Conservation (phyloP, 2,113 vertebrate species). For the Rhinopithecus roxellana region DNA sequence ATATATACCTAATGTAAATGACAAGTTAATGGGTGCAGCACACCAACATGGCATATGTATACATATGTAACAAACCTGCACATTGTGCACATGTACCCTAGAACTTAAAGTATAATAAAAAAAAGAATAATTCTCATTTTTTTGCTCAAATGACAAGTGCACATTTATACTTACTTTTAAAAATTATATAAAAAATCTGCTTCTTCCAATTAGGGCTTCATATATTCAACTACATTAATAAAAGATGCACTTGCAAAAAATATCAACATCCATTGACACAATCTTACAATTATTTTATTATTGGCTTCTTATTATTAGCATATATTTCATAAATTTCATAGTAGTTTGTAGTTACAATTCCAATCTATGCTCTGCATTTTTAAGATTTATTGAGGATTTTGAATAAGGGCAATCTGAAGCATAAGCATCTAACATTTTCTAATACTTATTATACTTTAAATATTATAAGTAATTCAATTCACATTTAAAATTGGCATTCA, state of each 20-base stretch:
- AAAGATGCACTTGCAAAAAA: not conserved
- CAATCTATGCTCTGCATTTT: not conserved
- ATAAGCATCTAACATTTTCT: not conserved
- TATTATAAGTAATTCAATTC: slow-evolving; percentile 8
- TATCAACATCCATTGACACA: not conserved
- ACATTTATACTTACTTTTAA: not conserved
- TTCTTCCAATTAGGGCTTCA: not conserved
- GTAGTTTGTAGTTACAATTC: not conserved
- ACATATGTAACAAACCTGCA: too few species aligned
- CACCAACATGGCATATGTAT: too few species aligned
- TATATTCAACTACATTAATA: not conserved
- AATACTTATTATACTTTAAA: not conserved
- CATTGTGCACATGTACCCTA: too few species aligned
- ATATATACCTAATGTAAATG: too few species aligned
- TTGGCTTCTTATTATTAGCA: slow-evolving; percentile 16
- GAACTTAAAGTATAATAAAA: too few species aligned
- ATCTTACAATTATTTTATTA: not conserved
- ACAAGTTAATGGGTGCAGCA: rapidly evolving
- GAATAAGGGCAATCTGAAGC: not conserved
- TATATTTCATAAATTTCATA: slow-evolving; percentile 8
- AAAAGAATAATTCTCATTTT: too few species aligned
- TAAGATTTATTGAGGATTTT: not conserved
- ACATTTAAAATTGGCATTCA: not conserved
- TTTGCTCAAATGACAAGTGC: too few species aligned
- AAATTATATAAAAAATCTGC: not conserved